Base-by-base conservation (phyloP, 2,888 invertebrate genomes). In the Xanthorhoe spadicearia region DNA sequence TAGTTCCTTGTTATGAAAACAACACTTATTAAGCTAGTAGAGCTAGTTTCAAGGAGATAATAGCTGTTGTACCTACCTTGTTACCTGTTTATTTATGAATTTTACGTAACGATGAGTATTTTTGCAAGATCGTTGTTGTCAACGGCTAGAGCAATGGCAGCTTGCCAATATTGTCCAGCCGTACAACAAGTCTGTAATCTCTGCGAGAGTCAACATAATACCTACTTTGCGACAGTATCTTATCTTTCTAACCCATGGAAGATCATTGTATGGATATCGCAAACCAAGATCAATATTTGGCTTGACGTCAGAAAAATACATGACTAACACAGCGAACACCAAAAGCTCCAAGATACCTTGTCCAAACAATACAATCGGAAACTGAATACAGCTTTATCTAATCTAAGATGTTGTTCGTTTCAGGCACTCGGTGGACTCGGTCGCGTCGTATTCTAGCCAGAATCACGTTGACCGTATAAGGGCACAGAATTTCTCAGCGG, bases 381-480 rank as follows among this genome's bases (percentile, higher is more conserved):
- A 73, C 65, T 69, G 74, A 77, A 74, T 79, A 77, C 77, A 85
- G 78, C 81, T 77, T 87, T 86, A 89, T 88, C 88, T 90, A 86
- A 90, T 89, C 88, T 84, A 63, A 68, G 70, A 70, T 83, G 77
- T 89, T 88, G 85, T 87, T 68, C 74, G 76, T 93, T 93, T 74
- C 92, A 93, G 93, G 83, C 93, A 93, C 89, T 93, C 93, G 86
- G 93, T 93, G 89, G 93, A 93, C 91, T 93, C 93, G 92, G 94
- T 93, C 90, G 92, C 93, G 90, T 93, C 93, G 92, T 92, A 93
- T 91, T 93, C 93, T 92, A 93, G 93, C 83, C 93, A 93, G 92
- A 92, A 93, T 91, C 93, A 93, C 93, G 93, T 93, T 85, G 93
- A 93, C 92, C 93, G 93, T 83, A 93, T 93, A 86, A 90, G 93